A percentile compares a stretch with the other conserved stretches of the same genome.
Evolutionary conservation across 2,113 vertebrate genomes (phyloP).

Genomic region (Toxotes jaculatrix): DNA sequence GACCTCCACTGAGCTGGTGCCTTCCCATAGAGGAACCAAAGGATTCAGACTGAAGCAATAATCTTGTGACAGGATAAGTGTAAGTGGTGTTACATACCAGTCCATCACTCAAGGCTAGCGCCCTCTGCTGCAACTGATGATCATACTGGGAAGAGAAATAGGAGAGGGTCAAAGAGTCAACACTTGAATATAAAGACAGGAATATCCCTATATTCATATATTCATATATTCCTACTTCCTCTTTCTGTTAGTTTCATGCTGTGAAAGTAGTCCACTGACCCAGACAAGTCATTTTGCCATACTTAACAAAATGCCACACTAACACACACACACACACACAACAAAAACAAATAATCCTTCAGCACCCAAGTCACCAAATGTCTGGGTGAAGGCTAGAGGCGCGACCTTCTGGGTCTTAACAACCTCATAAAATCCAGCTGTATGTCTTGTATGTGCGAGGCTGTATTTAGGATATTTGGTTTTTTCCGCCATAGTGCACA

Average conservation of each 20-base stretch:
- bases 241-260: not conserved
- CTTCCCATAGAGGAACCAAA: not conserved
- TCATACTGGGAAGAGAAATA: constrained; percentile 56
- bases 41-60: not conserved
- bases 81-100: constrained; percentile 60
- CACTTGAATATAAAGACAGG: not conserved
- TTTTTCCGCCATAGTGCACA: constrained; percentile 39
- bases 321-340: not conserved
- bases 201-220: not conserved
- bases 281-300: not conserved
- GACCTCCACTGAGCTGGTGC: not conserved
- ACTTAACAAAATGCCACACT: not conserved
- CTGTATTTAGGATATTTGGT: constrained; percentile 22
- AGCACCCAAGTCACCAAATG: not conserved
- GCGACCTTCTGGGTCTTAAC: constrained; percentile 4
- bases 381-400: not conserved
- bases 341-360: not conserved
- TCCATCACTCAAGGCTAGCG: constrained; percentile 44
- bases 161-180: constrained; percentile 13
- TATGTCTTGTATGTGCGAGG: constrained; percentile 12
- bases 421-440: constrained; percentile 15
- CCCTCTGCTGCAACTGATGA: constrained; percentile 57
- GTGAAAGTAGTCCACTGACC: not conserved
- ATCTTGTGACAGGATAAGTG: constrained; percentile 3
- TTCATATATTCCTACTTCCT: not conserved